Evolutionary conservation across 2,888 invertebrate genomes (phyloP).

Genomic region (Antitype chi): DNA sequence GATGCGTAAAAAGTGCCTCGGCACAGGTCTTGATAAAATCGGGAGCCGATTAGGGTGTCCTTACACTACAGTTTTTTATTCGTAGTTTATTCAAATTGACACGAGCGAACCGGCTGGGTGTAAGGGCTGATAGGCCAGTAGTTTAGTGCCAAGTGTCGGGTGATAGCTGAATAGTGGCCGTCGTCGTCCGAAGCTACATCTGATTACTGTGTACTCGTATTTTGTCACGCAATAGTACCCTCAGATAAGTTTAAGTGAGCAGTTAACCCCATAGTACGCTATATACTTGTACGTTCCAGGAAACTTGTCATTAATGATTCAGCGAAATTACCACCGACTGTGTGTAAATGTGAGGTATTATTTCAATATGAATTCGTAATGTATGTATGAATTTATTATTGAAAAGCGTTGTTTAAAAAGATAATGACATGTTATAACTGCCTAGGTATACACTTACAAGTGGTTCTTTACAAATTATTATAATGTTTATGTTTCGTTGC

Average conservation of each 20-base stretch:
- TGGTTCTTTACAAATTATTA: conserved; percentile 26
- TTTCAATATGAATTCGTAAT: conserved; percentile 31
- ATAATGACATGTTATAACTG: conserved; percentile 17
- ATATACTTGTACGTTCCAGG: conserved; percentile 23
- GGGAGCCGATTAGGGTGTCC: conserved; percentile 79
- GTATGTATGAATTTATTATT: conserved; percentile 11
- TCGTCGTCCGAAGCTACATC: conserved; percentile 76
- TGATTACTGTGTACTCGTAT: conserved; percentile 81
- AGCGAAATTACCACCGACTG: conserved; percentile 22
- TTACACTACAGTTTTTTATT: conserved; percentile 82
- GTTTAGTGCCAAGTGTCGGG: conserved; percentile 77
- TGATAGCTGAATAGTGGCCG: conserved; percentile 72
- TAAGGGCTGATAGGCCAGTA: conserved; percentile 82
- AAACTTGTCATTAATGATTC: conserved; percentile 46
- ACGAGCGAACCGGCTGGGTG: conserved; percentile 79
- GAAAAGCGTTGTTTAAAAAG: conserved; percentile 26
- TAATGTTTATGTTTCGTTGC: conserved; percentile 24
- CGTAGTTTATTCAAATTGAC: conserved; percentile 85
- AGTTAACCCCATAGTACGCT: conserved; percentile 54
- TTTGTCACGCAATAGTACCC: conserved; percentile 84
- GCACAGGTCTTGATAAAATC: conserved; percentile 80
- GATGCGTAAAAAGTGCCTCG: conserved; percentile 78
- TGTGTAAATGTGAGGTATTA: conserved; percentile 11
- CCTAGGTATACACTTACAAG: background rate
- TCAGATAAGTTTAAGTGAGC: conserved; percentile 73